These are phyloP conservation scores for Cenopis cana DNA, from an alignment of 2,888 invertebrate genomes.

Conservation along the genomic window DNA sequence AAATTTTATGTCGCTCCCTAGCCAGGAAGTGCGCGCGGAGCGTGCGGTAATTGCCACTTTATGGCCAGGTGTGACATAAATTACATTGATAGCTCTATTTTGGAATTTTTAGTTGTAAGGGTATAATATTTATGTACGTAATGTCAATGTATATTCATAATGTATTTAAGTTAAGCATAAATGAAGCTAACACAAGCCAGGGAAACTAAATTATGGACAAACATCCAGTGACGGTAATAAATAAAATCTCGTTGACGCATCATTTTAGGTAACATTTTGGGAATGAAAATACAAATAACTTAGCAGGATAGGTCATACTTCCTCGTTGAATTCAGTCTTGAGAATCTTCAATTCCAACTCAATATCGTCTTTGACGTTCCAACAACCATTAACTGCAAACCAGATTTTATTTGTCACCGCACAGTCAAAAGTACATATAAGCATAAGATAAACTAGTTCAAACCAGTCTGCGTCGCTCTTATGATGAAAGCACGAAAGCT, in stretches of 20 bases:
- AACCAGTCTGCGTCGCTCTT: slow-evolving; percentile 11
- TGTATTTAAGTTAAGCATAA: background rate
- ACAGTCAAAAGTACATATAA: background rate
- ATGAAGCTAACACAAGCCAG: slow-evolving; percentile 37
- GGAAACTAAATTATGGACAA: slow-evolving; percentile 30
- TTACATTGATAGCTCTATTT: slow-evolving; percentile 4
- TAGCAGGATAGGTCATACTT: too few species aligned
- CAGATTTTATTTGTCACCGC: slow-evolving; percentile 26
- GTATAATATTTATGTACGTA: too few species aligned
- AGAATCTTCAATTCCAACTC: background rate
- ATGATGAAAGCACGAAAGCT: background rate
- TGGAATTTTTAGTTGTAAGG: background rate
- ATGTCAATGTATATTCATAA: background rate
- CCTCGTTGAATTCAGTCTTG: background rate
- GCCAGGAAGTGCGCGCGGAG: too few species aligned
- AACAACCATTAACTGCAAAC: slow-evolving; percentile 20
- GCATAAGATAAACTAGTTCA: slow-evolving; percentile 13
- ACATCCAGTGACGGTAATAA: slow-evolving; percentile 20
- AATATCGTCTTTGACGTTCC: slow-evolving; percentile 9
- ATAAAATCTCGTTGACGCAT: slow-evolving; percentile 33
- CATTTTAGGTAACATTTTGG: background rate
- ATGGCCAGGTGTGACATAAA: too few species aligned
- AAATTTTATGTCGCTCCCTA: too few species aligned
- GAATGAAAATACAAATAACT: background rate
- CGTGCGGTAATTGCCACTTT: too few species aligned